Base-by-base conservation (phyloP, 2,113 vertebrate species). In the Terrapene triunguis region DNA sequence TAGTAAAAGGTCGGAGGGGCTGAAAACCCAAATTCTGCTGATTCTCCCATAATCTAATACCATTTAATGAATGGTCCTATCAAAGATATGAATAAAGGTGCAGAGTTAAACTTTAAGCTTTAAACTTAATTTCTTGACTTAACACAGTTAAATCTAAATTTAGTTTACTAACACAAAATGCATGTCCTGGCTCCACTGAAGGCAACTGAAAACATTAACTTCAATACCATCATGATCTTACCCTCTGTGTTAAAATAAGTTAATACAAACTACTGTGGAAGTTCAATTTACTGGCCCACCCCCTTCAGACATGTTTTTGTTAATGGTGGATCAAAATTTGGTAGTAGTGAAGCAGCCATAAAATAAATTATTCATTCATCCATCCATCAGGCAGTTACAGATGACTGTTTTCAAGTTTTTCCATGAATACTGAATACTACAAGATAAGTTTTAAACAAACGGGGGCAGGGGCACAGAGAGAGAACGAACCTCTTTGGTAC, bases 331-430 rank as follows among this genome's bases (percentile, higher is more conserved):
- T 87, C 84, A n/a, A 4, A 0, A 53, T 50, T 95, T 82, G 87
- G 93, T 91, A 88, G 48, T 59, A 59, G 83, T 11, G 12, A 91
- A 84, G 83, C 12, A 59, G 24, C 79, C 80, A 53, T 24, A 82
- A 24, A 90, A 80, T 82, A 95, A 94, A 92, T 82, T 1, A 91
- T 84, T 88, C 81, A 29, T 96, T 97, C 14, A 72, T 72, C 21
- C n/a, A 38, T 38, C n/a, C 95, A 89, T 93, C 1, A 2, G 25
- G 53, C 16, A 74, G 10, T 38, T 92, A 84, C 12, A 94, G 6
- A 53, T 25, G 59, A 27, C 3, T 69, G 7, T 82, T 95, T 93
- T 90, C 8, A 96, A 89, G 55, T 89, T 89, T 90, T 94, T 50
- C 42, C 9, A 88, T 62, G 10, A 92, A 80, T 80, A 82, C 0